Conservation (phyloP, 2,113 vertebrate species). For the Rhagologus leucostigma region DNA sequence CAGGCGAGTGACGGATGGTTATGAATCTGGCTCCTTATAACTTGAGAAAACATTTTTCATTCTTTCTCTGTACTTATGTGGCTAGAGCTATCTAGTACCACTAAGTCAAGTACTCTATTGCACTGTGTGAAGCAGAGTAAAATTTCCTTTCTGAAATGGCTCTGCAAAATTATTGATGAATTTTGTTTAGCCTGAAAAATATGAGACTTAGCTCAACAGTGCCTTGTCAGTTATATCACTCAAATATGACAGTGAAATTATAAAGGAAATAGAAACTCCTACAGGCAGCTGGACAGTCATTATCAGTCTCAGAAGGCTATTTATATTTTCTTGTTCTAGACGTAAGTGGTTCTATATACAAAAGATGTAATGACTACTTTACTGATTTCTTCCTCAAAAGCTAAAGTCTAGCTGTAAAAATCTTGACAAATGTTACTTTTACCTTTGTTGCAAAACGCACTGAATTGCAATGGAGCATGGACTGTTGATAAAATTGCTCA, state of each 20-base stretch:
- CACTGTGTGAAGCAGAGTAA: constrained; percentile 22
- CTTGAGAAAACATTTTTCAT: constrained; percentile 75
- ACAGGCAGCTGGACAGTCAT: not conserved
- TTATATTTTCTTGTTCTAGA: not conserved
- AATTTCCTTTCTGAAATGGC: constrained; percentile 44
- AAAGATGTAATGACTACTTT: not conserved
- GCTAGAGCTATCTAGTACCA: constrained; percentile 52
- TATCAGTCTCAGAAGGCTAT: not conserved
- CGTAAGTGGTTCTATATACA: not conserved
- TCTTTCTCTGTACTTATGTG: constrained; percentile 54
- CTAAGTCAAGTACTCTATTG: constrained; percentile 51
- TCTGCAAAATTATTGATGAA: constrained; percentile 56
- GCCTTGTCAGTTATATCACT: constrained; percentile 10
- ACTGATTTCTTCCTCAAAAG: not conserved
- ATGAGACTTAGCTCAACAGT: not conserved
- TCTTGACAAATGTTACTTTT: not conserved
- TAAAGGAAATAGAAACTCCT: constrained; percentile 30
- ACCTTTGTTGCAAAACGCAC: not conserved
- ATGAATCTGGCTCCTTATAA: constrained; percentile 76
- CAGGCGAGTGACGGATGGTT: constrained; percentile 77
- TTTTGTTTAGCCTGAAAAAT: constrained; percentile 32
- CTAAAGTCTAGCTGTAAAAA: not conserved
- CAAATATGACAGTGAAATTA: constrained; percentile 15
- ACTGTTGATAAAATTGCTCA: not conserved
- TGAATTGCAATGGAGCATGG: not conserved